Evolutionary conservation across 37 sponge, comb jelly and placozoan genomes (phyloP), one percentile per base, ranked within the genome.

Genomic region (Bolinopsis microptera): DNA sequence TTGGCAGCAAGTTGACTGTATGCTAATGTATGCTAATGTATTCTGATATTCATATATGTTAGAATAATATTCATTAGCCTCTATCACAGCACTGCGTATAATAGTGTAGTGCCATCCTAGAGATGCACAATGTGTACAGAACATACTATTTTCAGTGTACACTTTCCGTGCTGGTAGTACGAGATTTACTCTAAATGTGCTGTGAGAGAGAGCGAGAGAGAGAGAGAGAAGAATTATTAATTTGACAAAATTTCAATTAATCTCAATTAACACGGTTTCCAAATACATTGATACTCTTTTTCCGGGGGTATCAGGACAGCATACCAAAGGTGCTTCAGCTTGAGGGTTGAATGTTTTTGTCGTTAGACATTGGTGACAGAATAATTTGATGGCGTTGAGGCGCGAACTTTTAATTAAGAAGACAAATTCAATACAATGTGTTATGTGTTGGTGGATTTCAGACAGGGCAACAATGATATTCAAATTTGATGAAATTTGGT

Each of bases 181-280:
- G 9, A 48, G 61, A 48, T 48, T 48, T 48, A 48, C 13, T 13
- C 61, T 48, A 13, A n/a, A n/a, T n/a, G n/a, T n/a, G n/a, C n/a
- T n/a, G n/a, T n/a, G n/a, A n/a, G n/a, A n/a, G n/a, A n/a, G n/a
- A n/a, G n/a, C n/a, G n/a, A n/a, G n/a, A 13, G 13, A 48, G 13
- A 48, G 61, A 48, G 61, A 48, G 5, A 48, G 61, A 13, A 48
- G 61, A 48, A 48, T 48, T 48, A 48, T 48, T 48, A 72, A 72
- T 72, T 72, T 72, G 75, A 72, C 75, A 72, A 28, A 72, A 72
- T 30, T 72, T 72, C 75, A 72, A 72, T 72, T 28, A 72, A n/a
- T 72, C 75, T 3, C 75, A 72, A 72, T 72, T 72, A 72, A 28
- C 75, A 72, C 75, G 31, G 75, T 72, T n/a, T 72, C 31, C 75